A percentile compares a stretch with the other conserved stretches of the same genome.
Evolutionary conservation across 1,140 invertebrate species (phyloP).

Genomic region (Aphidius ervi): DNA sequence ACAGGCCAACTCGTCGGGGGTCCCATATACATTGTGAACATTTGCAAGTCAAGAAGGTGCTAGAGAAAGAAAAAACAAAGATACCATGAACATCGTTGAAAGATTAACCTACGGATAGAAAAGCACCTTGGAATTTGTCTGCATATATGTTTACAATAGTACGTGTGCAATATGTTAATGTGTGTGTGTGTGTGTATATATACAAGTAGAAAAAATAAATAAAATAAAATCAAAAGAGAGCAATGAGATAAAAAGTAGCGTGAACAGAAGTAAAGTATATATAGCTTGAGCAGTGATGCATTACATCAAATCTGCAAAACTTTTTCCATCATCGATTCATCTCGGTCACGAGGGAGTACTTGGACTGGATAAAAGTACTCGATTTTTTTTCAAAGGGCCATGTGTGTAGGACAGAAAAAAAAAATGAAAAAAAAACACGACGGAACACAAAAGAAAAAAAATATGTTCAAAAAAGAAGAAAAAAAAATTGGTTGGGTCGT

Average conservation of each 20-base stretch:
- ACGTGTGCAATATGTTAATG: too few species aligned
- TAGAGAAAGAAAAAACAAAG: conserved; percentile 8
- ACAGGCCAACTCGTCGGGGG: conserved; percentile 4
- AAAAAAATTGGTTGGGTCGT: too few species aligned
- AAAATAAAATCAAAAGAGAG: conserved; percentile 6
- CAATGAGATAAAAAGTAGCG: not conserved
- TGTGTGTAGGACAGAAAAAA: not conserved
- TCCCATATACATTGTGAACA: conserved; percentile 8
- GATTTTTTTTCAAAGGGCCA: conserved; percentile 33
- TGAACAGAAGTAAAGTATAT: too few species aligned
- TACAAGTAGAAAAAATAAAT: not conserved
- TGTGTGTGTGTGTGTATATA: not conserved
- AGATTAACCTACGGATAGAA: conserved; percentile 2
- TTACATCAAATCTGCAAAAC: conserved; percentile 37
- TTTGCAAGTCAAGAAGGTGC: conserved; percentile 8
- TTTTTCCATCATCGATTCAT: conserved; percentile 44
- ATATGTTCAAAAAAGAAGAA: too few species aligned
- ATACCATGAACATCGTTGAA: not conserved
- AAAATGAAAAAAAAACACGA: not conserved
- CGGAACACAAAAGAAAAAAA: too few species aligned
- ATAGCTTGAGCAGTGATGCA: conserved; percentile 28
- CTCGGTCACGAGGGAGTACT: conserved; percentile 31
- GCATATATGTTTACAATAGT: not conserved
- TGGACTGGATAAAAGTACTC: conserved; percentile 13
- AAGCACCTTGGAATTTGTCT: not conserved